These are phyloP conservation scores for Taeniopygia guttata DNA, from an alignment of 2,797 vertebrate genomes.

Conservation along the genomic window DNA sequence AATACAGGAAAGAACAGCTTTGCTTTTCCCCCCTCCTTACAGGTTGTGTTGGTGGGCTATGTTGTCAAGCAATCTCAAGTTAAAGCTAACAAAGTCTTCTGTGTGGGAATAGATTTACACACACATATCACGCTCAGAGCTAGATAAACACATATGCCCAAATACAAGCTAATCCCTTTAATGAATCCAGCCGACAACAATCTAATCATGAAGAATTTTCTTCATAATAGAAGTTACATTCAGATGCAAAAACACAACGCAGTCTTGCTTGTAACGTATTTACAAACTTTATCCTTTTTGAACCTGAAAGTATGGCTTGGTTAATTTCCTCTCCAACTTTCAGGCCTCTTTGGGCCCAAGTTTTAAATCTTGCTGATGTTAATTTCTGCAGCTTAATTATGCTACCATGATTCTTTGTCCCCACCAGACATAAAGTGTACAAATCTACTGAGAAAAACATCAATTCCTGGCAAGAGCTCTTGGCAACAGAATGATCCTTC, in stretches of 20 bases:
- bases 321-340: background rate
- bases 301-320: background rate
- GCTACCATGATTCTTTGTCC: background rate
- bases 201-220: background rate
- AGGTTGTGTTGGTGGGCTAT: conserved; percentile 1
- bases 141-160: conserved; percentile 34
- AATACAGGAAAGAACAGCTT: background rate
- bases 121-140: background rate
- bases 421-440: background rate
- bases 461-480: background rate
- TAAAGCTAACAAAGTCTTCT: background rate
- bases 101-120: conserved; percentile 19
- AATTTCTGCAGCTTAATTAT: background rate
- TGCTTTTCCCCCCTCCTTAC: background rate
- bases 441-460: background rate
- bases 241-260: background rate
- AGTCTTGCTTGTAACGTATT: background rate
- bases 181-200: background rate
- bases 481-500: background rate
- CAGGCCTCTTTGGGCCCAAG: background rate
- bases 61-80: conserved; percentile 1
- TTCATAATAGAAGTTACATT: background rate
- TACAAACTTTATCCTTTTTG: background rate
- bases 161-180: conserved; percentile 36
- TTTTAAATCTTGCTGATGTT: background rate